Percentiles rank a stretch among this genome's conserved stretches.
phyloP scores from a whole-genome alignment of 92 coral and sea anemone species.

The Parazoanthus darwini region DNA sequence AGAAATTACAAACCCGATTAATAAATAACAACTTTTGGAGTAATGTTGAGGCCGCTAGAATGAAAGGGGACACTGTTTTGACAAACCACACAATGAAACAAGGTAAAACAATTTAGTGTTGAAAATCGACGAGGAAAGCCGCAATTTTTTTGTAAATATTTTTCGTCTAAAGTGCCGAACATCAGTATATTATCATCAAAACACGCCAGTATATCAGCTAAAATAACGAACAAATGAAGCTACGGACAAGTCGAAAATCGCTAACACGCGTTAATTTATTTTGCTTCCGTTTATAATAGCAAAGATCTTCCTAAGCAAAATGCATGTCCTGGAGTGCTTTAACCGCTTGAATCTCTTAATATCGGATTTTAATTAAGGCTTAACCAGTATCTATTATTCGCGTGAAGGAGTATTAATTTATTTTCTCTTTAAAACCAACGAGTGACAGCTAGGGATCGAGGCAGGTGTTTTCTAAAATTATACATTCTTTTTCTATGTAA shows the following conservation, averaged over 20 bases:
- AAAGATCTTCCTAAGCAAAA: background rate
- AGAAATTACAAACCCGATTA: slow-evolving; percentile 25
- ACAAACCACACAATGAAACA: slow-evolving; percentile 27
- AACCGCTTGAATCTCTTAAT: slow-evolving; percentile 25
- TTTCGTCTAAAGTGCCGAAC: background rate
- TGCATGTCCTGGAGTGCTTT: background rate
- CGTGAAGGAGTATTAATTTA: slow-evolving; percentile 31
- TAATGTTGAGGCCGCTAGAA: slow-evolving; percentile 11
- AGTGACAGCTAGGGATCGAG: background rate
- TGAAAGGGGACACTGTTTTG: slow-evolving; percentile 45
- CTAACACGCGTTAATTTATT: background rate
- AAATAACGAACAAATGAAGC: background rate
- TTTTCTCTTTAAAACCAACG: slow-evolving; percentile 20
- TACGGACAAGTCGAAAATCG: background rate
- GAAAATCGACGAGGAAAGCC: background rate
- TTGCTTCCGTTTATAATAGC: background rate
- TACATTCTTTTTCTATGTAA: background rate
- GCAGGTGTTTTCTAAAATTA: slow-evolving; percentile 17
- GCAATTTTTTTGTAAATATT: slow-evolving; percentile 7
- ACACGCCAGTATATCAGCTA: background rate
- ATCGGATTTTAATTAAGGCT: slow-evolving; percentile 21
- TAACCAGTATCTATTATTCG: slow-evolving; percentile 12
- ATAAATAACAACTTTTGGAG: slow-evolving; percentile 36
- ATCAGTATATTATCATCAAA: slow-evolving; percentile 6
- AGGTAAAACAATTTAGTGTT: slow-evolving; percentile 13